A percentile compares a stretch with the other conserved stretches of the same genome.
Evolutionary conservation across 2,888 invertebrate species (phyloP).

Genomic region (Euphydryas editha): DNA sequence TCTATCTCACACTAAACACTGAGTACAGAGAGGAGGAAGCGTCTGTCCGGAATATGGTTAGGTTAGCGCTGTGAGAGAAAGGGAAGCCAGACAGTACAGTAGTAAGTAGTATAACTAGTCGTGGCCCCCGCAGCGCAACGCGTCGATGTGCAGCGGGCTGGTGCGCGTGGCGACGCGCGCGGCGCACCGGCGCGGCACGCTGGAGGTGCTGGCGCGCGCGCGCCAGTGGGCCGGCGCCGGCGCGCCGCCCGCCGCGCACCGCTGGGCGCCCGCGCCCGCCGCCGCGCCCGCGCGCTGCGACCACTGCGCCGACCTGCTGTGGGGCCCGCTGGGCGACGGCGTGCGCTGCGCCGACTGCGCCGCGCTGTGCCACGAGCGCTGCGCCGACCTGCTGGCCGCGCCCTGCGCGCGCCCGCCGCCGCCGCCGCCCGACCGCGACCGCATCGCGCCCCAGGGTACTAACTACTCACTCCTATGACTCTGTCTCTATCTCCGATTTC

Average conservation of each 20-base stretch:
- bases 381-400: slow-evolving; percentile 93
- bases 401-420: slow-evolving; percentile 86
- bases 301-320: slow-evolving; percentile 93
- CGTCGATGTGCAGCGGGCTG: slow-evolving; percentile 93
- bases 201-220: slow-evolving; percentile 94
- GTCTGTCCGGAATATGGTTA: no score
- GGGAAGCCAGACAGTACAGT: no score
- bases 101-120: no score
- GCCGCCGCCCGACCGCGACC: slow-evolving; percentile 59
- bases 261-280: slow-evolving; percentile 87
- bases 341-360: slow-evolving; percentile 94
- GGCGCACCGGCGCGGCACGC: slow-evolving; percentile 94
- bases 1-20: no score
- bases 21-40: no score
- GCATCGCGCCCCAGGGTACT: slow-evolving; percentile 54
- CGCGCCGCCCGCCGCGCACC: slow-evolving; percentile 85
- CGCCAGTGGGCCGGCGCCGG: slow-evolving; percentile 87
- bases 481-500: no score
- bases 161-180: slow-evolving; percentile 93
- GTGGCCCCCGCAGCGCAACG: slow-evolving; percentile 85
- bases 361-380: slow-evolving; percentile 97
- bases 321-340: slow-evolving; percentile 90
- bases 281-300: slow-evolving; percentile 96
- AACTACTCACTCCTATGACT: no score
- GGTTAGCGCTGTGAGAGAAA: no score